Evolutionary conservation across 2,113 vertebrate species (phyloP).

Genomic region (Glaucomys volans): DNA sequence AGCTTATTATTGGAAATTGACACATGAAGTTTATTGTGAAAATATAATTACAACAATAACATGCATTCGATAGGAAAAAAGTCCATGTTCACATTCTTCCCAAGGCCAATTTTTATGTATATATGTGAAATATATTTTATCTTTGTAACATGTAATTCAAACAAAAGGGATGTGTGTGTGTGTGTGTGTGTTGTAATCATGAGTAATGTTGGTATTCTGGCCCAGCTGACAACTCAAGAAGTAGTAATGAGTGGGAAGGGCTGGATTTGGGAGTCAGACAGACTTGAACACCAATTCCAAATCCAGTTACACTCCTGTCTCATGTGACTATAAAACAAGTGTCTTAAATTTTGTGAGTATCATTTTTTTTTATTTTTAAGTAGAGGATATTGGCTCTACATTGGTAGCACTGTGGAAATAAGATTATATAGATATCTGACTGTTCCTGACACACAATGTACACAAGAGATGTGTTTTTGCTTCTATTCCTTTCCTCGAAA

Average conservation of each 20-base stretch:
- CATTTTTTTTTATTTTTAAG: constrained; percentile 59
- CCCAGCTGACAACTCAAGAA: neutral
- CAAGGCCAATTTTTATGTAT: neutral
- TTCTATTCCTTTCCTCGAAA: neutral
- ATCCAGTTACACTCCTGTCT: constrained; percentile 34
- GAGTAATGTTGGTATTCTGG: neutral
- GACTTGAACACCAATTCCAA: constrained; percentile 9
- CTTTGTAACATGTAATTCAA: constrained; percentile 51
- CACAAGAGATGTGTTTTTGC: constrained; percentile 4
- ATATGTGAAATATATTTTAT: constrained; percentile 12
- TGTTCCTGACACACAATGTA: neutral
- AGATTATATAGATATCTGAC: neutral
- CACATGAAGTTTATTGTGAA: constrained; percentile 58
- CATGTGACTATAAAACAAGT: constrained; percentile 40
- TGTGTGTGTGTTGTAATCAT: neutral
- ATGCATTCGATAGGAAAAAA: neutral
- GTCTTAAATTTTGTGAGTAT: constrained; percentile 46
- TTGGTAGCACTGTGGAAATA: constrained; percentile 24
- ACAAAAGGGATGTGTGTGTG: neutral
- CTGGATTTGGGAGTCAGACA: constrained; percentile 18
- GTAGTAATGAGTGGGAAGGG: neutral
- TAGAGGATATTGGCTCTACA: neutral
- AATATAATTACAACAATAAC: constrained; percentile 48
- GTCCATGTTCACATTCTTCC: neutral
- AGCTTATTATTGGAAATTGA: constrained; percentile 66